Conservation (phyloP, 30 jellyfish, hydroid and myxozoan species). For the Turritopsis dohrnii region DNA sequence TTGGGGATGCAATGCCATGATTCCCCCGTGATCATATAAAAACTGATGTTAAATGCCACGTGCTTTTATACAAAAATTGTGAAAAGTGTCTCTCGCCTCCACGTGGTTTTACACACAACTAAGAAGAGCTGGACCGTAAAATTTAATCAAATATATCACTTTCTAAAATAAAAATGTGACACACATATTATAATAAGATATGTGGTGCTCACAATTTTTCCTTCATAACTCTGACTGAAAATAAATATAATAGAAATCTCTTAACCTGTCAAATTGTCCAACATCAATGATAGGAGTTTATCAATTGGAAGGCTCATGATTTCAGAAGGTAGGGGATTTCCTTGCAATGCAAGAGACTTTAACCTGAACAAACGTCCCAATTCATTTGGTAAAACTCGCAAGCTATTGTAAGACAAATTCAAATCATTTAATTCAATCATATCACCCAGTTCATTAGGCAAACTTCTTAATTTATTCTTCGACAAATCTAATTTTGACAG, state of each 20-base stretch:
- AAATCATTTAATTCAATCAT: conserved; percentile 84
- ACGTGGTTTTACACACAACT: no score
- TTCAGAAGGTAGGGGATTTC: conserved; percentile 89
- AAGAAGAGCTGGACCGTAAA: no score
- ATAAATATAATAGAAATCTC: background rate
- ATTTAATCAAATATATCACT: no score
- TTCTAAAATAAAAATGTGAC: no score
- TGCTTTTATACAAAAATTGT: no score
- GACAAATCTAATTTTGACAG: conserved; percentile 76
- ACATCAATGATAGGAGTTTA: conserved; percentile 62
- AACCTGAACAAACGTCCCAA: conserved; percentile 83
- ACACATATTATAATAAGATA: no score
- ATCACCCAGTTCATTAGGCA: conserved; percentile 95
- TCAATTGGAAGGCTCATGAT: conserved; percentile 65
- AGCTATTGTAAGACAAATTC: conserved; percentile 57
- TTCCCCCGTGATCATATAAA: no score
- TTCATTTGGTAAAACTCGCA: conserved; percentile 87
- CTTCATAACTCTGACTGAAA: no score
- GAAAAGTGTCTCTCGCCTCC: no score
- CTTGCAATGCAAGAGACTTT: conserved; percentile 74
- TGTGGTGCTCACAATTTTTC: no score
- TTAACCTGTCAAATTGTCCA: conserved; percentile 80
- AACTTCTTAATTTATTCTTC: conserved; percentile 72
- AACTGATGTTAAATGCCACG: no score
- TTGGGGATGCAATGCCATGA: no score